Percentiles rank a stretch among this genome's conserved stretches.
Conservation (phyloP, 2,888 invertebrate species). For the Lypha dubia region DNA sequence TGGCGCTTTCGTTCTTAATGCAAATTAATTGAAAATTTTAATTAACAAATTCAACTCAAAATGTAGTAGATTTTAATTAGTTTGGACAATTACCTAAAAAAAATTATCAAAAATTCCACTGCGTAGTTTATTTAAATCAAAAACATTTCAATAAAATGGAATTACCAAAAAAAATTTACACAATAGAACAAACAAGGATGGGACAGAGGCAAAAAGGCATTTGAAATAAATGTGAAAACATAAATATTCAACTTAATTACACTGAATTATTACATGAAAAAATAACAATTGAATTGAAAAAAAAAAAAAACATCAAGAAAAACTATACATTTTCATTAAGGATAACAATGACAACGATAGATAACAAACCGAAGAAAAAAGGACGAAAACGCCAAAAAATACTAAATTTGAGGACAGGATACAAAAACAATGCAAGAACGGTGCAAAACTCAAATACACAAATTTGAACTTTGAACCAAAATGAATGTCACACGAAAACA, state of each 20-base stretch:
- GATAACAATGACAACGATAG: slow-evolving; percentile 31
- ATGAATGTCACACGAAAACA: slow-evolving; percentile 37
- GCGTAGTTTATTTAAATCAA: slow-evolving; percentile 21
- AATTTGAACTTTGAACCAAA: slow-evolving; percentile 70
- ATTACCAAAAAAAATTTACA: slow-evolving; percentile 14
- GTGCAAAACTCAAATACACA: slow-evolving; percentile 71
- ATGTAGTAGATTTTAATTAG: too few species aligned
- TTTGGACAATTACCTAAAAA: too few species aligned
- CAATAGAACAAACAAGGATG: not conserved
- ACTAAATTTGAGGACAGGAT: not conserved
- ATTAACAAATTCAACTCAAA: too few species aligned
- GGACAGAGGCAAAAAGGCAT: slow-evolving; percentile 57
- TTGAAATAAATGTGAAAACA: slow-evolving; percentile 71
- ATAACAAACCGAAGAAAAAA: slow-evolving; percentile 42
- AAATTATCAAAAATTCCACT: not conserved
- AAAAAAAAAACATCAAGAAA: slow-evolving; percentile 25
- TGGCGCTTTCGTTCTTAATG: too few species aligned
- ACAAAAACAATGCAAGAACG: slow-evolving; percentile 16
- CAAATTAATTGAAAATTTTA: too few species aligned
- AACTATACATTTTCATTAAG: slow-evolving; percentile 61
- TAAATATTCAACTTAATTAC: slow-evolving; percentile 74
- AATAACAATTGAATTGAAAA: slow-evolving; percentile 66
- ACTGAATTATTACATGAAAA: slow-evolving; percentile 65
- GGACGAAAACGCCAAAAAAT: slow-evolving; percentile 60
- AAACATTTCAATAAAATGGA: not conserved